Conservation (phyloP, 1,140 invertebrate species). For the Acromyrmex heyeri region DNA sequence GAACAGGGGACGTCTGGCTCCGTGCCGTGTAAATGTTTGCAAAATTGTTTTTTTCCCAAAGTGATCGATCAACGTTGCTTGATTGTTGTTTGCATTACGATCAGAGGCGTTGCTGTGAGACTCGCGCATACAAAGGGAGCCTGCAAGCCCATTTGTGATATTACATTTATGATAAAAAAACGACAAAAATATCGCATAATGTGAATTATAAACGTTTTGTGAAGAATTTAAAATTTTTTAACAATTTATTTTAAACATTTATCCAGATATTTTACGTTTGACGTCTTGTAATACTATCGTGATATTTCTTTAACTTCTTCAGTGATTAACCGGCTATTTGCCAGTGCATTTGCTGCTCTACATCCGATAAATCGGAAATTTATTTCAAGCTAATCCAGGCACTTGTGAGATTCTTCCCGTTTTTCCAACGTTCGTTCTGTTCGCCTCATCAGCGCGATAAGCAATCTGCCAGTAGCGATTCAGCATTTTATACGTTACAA, state of each 20-base stretch:
- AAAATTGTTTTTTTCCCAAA: constrained; percentile 40
- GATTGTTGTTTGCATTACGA: constrained; percentile 17
- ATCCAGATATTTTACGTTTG: neutral
- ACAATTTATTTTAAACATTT: neutral
- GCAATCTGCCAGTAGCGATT: constrained; percentile 68
- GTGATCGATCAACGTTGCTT: constrained; percentile 28
- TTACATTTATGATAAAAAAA: neutral
- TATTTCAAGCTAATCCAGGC: constrained; percentile 32
- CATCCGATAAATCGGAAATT: constrained; percentile 6
- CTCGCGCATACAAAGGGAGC: neutral
- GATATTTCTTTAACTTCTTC: neutral
- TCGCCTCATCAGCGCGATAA: constrained; percentile 77
- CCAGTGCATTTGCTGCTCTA: neutral
- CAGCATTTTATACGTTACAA: constrained; percentile 73
- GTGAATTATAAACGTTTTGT: neutral
- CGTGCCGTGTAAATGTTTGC: constrained; percentile 40
- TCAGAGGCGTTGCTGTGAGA: neutral
- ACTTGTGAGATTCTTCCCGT: neutral
- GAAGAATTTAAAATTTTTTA: neutral
- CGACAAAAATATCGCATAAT: neutral
- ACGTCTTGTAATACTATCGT: no score
- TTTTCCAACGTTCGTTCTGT: constrained; percentile 27
- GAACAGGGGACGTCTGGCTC: neutral
- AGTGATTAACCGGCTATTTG: neutral
- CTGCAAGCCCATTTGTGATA: neutral